Evolutionary conservation across 2,888 invertebrate genomes (phyloP), one percentile per base, ranked within the genome.

Genomic region (Agrenia bidenticulata): DNA sequence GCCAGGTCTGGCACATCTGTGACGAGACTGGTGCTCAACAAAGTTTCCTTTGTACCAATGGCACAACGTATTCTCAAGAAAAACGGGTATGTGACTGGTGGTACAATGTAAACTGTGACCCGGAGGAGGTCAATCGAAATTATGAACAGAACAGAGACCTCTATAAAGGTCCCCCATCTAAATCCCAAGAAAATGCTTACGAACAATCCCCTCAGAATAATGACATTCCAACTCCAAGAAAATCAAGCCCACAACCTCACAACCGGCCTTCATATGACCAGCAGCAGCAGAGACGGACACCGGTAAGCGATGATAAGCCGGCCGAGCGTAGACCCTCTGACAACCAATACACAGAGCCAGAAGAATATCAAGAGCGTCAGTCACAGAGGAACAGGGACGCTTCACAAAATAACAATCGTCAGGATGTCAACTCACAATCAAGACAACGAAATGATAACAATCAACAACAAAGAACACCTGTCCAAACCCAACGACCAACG

Each of bases 61-160:
- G 76, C 26, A 76, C 76, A 2, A 72, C 73, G 24, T 76, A 73
- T 62, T 70, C 73, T 19, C 76, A 76, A 62, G 65, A 61, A 1
- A 75, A 73, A 41, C 58, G 76, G 21, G 73, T 75, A n/a, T 76
- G 76, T 50, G 76, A 76, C 24, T 76, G 76, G 75, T 70, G 67
- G 67, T 70, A 66, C 60, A 70, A 70, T 42, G 67, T 67, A n/a
- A 73, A 76, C 61, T 74, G 74, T 65, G 70, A 73, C 32, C 61
- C 60, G 1, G 61, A 60, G 15, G 70, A 70, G 45, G 76, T 76
- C 21, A 68, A 61, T 13, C 26, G 61, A 21, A 63, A 72, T 51
- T 76, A 74, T 62, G 63, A 68, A 50, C 68, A 64, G 49, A 76
- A 76, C 50, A 66, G 64, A 13, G 74, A 76, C n/a, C 59, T 76